Base-by-base conservation (phyloP, 2,113 vertebrate genomes). In the Siniperca knerii region DNA sequence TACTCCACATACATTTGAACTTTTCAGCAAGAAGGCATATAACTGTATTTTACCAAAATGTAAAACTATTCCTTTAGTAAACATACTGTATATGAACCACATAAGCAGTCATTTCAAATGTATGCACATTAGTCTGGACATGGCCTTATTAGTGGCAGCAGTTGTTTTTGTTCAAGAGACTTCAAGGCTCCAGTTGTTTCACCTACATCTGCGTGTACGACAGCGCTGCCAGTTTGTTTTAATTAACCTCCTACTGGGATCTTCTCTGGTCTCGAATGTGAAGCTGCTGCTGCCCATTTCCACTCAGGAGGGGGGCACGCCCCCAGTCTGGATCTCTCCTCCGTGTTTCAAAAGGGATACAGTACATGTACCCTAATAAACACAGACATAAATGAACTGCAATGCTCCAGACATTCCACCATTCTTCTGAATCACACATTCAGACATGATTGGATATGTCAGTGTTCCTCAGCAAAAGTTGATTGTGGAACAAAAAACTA, bases 221-320 rank as follows among this genome's bases (percentile, higher is more conserved):
- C 83, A 46, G 78, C 8, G 13, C 61, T 55, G 70, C 65, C 66
- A 72, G 82, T 90, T 88, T 91, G 88, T 82, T 92, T 90, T 87
- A 83, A 91, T 87, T 75, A 89, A 85, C 84, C 88, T 85, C 91
- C 88, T 55, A 7, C 82, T 84, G 88, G 57, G 89, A 87, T 42
- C 55, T 48, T 75, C 60, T 67, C 46, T 48, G 78, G 42, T 74
- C 68, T 72, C 8, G 0, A 25, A 54, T 64, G 74, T n/a, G 48
- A 55, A 25, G 73, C 21, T 50, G 57, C 76, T 52, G 71, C 76
- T 57, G 74, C 75, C 20, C 33, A 20, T 21, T 72, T 61, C 75
- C 74, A 2, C 37, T 68, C 10, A 8, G 0, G 13, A 10, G 33
- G 52, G 5, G 21, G 33, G 33, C 25, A 12, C 23, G 4, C 29